Evolutionary conservation across 2,888 invertebrate species (phyloP).

Genomic region (Phorcus lineatus): DNA sequence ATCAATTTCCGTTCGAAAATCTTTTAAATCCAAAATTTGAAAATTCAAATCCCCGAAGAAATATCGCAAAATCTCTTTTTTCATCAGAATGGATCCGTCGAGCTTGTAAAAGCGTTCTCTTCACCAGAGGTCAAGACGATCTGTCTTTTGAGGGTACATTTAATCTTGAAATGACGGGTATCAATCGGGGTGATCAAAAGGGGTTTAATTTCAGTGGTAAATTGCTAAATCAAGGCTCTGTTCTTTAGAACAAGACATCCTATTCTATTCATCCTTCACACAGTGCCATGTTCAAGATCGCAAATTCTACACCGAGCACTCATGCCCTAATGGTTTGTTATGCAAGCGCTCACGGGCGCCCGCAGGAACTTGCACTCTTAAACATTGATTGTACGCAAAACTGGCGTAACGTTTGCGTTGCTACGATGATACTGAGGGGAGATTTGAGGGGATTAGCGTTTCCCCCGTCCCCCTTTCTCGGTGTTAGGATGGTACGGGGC

Average conservation of each 20-base stretch:
- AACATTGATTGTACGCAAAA: no score
- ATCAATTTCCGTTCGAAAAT: background rate
- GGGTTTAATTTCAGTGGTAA: conserved; percentile 13
- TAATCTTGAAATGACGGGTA: background rate
- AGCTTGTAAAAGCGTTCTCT: background rate
- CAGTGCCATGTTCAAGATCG: no score
- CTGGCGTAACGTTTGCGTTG: background rate
- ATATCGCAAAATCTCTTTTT: background rate
- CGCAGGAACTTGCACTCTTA: no score
- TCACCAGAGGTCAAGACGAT: background rate
- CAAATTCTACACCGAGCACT: no score
- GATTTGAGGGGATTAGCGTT: background rate
- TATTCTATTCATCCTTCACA: background rate
- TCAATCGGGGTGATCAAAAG: background rate
- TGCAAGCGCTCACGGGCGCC: no score
- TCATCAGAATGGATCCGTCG: background rate
- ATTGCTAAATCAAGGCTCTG: background rate
- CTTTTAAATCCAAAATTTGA: background rate
- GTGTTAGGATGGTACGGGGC: background rate
- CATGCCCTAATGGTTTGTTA: no score
- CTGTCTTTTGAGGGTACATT: background rate
- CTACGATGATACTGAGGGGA: background rate
- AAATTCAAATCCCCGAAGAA: background rate
- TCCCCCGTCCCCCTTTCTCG: background rate
- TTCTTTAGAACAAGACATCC: background rate